Evolutionary conservation across 2,113 vertebrate species (phyloP), one percentile per base, ranked within the genome.

Genomic region (Acrocephalus arundinaceus): DNA sequence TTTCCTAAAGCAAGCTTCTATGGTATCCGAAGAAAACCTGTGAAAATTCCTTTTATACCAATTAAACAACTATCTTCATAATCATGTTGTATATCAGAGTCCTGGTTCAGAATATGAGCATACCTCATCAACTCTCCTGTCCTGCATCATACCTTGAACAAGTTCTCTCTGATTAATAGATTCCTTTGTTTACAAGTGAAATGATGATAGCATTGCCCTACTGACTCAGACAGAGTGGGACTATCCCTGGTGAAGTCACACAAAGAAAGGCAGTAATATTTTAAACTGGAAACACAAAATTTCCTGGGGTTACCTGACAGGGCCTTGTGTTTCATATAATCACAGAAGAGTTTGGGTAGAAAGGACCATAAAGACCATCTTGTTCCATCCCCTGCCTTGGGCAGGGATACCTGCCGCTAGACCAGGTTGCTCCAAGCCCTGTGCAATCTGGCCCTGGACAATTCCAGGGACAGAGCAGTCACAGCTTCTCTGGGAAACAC

Each of bases 201-300:
- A 80, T 41, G 10, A 45, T 33, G 7, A 2, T 4, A 54, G 0
- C 0, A 16, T 65, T 72, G 1, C 15, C 35, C 23, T 61, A 23
- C 28, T 68, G 41, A 17, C 61, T 55, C 10, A 61, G 35, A 8
- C 57, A 18, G 6, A 17, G 6, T 52, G 15, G 7, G 9, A 39
- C 59, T 85, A 18, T 28, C 9, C 7, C 16, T 57, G 30, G 8
- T 5, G 2, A 15, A 63, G 20, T 9, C 11, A 13, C 11, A 65
- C 6, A 43, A 39, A 75, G 4, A 16, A 22, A 78, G 15, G 2
- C 6, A 46, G 2, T 30, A 31, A 23, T 8, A 20, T 70, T 73
- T 85, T 57, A 49, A 49, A 87, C 1, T 16, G 13, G 4, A 15
- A 75, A 4, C 12, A 27, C 10, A 62, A 13, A 35, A 23, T 57